These are phyloP conservation scores for Sylvia borin DNA, from an alignment of 2,797 vertebrate species.

Conservation along the genomic window DNA sequence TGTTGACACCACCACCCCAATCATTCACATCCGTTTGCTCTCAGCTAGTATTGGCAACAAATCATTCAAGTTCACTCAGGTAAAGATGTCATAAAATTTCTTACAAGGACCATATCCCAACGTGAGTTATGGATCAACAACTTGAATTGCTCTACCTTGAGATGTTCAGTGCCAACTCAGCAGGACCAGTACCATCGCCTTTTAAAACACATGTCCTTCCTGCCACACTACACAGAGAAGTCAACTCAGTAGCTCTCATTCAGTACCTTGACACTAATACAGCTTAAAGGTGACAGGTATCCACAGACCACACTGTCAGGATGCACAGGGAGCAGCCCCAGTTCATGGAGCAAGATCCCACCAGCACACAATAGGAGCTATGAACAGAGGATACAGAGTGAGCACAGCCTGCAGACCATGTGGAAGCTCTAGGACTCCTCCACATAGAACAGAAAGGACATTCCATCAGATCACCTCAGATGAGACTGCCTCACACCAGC, in stretches of 20 bases:
- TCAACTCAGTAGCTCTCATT: not conserved
- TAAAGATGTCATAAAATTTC: not conserved
- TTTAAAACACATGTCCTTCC: not conserved
- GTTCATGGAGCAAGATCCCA: not conserved
- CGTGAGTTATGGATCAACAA: not conserved
- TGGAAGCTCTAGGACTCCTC: not conserved
- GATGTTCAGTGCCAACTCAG: not conserved
- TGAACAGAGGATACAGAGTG: rapidly evolving
- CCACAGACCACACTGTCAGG: not conserved
- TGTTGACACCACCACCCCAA: not conserved
- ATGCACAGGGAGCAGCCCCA: not conserved
- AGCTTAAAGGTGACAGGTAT: not conserved
- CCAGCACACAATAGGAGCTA: rapidly evolving
- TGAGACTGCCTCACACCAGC: not conserved
- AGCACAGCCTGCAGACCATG: not conserved
- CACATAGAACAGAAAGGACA: not conserved
- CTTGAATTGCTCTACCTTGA: not conserved
- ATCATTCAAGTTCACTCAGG: not conserved
- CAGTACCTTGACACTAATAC: not conserved
- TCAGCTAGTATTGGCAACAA: not conserved
- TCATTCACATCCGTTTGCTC: not conserved
- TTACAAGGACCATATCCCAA: not conserved
- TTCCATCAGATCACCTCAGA: not conserved
- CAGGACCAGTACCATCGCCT: not conserved
- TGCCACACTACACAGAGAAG: not conserved